A percentile compares a stretch with the other conserved stretches of the same genome.
These are phyloP conservation scores for Abrostola tripartita DNA, from an alignment of 2,888 invertebrate species.

Conservation along the genomic window DNA sequence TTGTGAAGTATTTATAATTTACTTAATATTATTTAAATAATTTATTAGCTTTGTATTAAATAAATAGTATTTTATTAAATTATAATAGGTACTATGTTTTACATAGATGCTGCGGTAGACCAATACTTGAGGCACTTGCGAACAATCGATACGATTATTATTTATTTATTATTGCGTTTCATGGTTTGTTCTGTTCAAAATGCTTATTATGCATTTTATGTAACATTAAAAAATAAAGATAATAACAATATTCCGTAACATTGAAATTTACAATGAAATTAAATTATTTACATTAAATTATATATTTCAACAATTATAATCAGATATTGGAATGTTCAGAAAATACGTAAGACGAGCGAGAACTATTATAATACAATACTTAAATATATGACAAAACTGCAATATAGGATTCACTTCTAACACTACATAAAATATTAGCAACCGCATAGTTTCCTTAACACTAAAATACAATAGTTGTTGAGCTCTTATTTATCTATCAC, in stretches of 20 bases:
- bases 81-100: slow-evolving; percentile 60
- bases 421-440: slow-evolving; percentile 73
- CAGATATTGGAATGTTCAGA: slow-evolving; percentile 76
- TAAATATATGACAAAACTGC: slow-evolving; percentile 64
- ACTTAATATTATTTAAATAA: slow-evolving; percentile 57
- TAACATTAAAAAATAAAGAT: slow-evolving; percentile 52
- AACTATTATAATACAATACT: slow-evolving; percentile 68
- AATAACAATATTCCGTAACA: slow-evolving; percentile 51
- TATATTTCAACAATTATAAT: slow-evolving; percentile 54
- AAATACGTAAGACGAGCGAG: slow-evolving; percentile 67
- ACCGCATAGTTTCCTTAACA: slow-evolving; percentile 71
- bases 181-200: slow-evolving; percentile 47
- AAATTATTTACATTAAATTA: slow-evolving; percentile 57
- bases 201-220: slow-evolving; percentile 60
- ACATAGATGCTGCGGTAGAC: slow-evolving; percentile 59
- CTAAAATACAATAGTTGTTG: slow-evolving; percentile 74
- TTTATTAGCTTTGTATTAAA: slow-evolving; percentile 57
- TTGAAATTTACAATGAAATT: slow-evolving; percentile 53
- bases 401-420: slow-evolving; percentile 72
- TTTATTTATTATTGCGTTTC: slow-evolving; percentile 29
- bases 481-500: slow-evolving; percentile 82
- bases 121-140: slow-evolving; percentile 64
- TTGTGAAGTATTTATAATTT: slow-evolving; percentile 54
- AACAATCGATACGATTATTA: slow-evolving; percentile 47
- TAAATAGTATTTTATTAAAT: slow-evolving; percentile 61